phyloP scores from a whole-genome alignment of 1,140 invertebrate genomes.

The Scaptodrosophila lebanonensis region DNA sequence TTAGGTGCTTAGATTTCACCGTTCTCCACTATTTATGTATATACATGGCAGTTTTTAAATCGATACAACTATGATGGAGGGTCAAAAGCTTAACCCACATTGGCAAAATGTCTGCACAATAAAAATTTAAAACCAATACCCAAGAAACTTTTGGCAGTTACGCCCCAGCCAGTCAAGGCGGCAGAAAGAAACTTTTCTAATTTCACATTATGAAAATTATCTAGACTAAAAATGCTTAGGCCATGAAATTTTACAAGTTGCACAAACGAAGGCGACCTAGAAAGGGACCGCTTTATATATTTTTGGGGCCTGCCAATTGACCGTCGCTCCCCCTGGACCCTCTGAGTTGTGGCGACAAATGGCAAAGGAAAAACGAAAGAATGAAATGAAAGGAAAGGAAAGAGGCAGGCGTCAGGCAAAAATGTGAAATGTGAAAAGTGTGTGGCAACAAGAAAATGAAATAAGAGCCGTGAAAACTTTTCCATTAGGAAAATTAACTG shows the following conservation, averaged over 20 bases:
- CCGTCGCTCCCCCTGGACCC: neutral
- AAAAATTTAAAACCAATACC: conserved; percentile 48
- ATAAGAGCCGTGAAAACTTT: conserved; percentile 57
- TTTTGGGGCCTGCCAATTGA: conserved; percentile 27
- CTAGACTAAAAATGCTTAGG: conserved; percentile 20
- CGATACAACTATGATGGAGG: conserved; percentile 23
- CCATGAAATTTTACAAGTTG: no score
- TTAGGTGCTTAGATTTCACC: no score
- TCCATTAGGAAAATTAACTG: conserved; percentile 74
- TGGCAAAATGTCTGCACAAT: conserved; percentile 2
- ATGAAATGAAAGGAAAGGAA: conserved; percentile 17
- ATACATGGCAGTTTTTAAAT: no score
- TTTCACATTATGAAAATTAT: conserved; percentile 71
- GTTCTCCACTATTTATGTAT: no score
- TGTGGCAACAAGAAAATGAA: conserved; percentile 16
- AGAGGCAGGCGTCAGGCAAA: no score
- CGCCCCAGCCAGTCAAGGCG: neutral
- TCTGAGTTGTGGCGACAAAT: neutral
- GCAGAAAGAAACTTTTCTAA: conserved; percentile 60
- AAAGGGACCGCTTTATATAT: conserved; percentile 22
- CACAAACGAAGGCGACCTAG: no score
- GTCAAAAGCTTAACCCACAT: neutral
- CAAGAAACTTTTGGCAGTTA: conserved; percentile 20
- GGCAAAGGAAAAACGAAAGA: conserved; percentile 20
- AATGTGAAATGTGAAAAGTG: conserved; percentile 5